Evolutionary conservation across 2,113 vertebrate species (phyloP), one percentile per base, ranked within the genome.

Genomic region (Eudyptes chrysolophus): DNA sequence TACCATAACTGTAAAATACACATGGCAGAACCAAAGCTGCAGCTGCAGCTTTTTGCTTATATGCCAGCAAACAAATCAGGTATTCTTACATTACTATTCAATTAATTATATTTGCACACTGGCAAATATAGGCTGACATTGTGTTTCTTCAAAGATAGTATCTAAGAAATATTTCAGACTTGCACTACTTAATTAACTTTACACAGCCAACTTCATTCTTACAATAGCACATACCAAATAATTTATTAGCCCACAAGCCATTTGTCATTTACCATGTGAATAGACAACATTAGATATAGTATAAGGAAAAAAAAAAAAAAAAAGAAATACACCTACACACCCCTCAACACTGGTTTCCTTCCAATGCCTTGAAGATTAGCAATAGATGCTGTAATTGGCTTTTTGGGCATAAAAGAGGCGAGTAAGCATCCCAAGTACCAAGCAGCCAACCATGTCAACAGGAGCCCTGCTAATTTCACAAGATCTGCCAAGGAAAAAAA

Each of bases 381-480:
- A 38, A 92, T 7, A 3, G 98, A 66, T 2, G 34, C 51, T 78
- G 79, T 62, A 32, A 97, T 3, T 8, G 75, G 3, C 1, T 52
- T n/a, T 5, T 96, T 60, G 2, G 94, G 42, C 34, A 98, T 11
- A 29, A 93, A 4, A 84, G 12, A 70, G 6, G 97, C 96, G 1
- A 97, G 3, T 9, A 98, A 54, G 40, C 79, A 97, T 44, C 98
- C 98, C 3, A 97, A 52, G 57, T 97, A 98, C 98, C 98, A 98
- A 77, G 98, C 97, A 11, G 94, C 87, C 38, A 93, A 1, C 0
- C 60, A 97, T 21, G 32, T 20, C 8, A 98, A 36, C n/a, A 98
- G 6, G 6, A 98, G 3, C 12, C 84, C 66, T 2, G 51, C 13
- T 2, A 90, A 88, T 90, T 89, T 98, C n/a, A 87, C 4, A 40